Evolutionary conservation across 2,888 invertebrate genomes (phyloP), one percentile per base, ranked within the genome.

Genomic region (Rhagophthalmus giganteus): DNA sequence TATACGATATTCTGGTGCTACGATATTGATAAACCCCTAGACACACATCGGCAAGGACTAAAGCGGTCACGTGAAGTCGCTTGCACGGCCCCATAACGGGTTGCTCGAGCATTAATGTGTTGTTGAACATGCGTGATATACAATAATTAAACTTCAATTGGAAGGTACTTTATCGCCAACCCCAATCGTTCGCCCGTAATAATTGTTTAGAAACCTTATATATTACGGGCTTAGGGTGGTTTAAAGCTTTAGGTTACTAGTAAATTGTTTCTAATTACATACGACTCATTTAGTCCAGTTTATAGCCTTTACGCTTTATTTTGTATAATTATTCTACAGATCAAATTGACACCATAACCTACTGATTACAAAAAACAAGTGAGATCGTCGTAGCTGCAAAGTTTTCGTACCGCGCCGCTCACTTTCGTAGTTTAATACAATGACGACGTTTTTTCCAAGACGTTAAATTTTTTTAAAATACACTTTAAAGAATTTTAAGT

Each of bases 11-110:
- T 56, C 46, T 42, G 26, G 49, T 33, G 31, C 32, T 37, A 30
- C 39, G 51, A 52, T 55, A 55, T 55, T 48, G 55, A 55, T 55
- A 55, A 55, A 55, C 48, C 52, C 48, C 44, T 34, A 44, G 44
- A 53, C 52, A 42, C 52, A 44, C 35, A 44, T 39, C 28, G 30
- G 44, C 40, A 30, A 27, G 42, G 33, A 33, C 48, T 44, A 26
- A 30, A 33, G n/a, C 28, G 34, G 39, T 41, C 39, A 49, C 33
- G 38, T 49, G 42, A 54, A 42, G 42, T 41, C 49, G 40, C 41
- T 25, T 41, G 33, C 27, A 31, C 34, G 31, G 30, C 34, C 38
- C 24, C 30, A 14, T 27, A 38, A 26, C 26, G 26, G 26, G 33
- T 39, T 47, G 34, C 38, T 53, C 44, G 39, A 44, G 20, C 49